phyloP scores from a whole-genome alignment of 2,113 vertebrate species.

The Oxyura jamaicensis region DNA sequence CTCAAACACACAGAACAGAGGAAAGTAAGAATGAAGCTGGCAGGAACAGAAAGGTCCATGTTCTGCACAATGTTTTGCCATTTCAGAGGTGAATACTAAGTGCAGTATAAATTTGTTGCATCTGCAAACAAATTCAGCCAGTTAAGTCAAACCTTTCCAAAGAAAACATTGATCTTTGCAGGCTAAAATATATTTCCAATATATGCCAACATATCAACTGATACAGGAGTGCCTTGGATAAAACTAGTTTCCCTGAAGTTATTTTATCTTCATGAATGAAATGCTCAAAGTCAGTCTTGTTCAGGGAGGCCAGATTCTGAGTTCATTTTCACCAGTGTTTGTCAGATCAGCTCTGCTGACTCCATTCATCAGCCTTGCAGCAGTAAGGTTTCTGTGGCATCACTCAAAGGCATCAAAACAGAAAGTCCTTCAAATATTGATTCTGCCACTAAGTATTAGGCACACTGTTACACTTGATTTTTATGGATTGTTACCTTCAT shows the following conservation, averaged over 20 bases:
- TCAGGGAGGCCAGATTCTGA: neutral
- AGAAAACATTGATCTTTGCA: neutral
- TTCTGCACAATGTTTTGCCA: neutral
- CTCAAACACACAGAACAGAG: neutral
- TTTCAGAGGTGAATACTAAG: neutral
- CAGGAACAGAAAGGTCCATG: neutral
- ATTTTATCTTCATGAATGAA: neutral
- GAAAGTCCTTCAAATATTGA: slow-evolving; percentile 51
- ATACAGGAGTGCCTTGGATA: neutral
- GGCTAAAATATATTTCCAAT: neutral
- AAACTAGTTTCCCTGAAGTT: neutral
- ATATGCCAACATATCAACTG: neutral
- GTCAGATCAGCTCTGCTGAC: neutral
- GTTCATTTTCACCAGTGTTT: neutral
- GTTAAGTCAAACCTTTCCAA: neutral
- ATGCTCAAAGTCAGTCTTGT: neutral
- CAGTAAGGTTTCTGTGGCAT: neutral
- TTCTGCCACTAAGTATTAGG: slow-evolving; percentile 34
- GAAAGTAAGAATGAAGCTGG: neutral
- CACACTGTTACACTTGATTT: neutral
- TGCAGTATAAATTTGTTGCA: neutral
- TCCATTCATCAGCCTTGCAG: neutral
- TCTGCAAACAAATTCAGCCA: neutral
- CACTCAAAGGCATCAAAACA: slow-evolving; percentile 44
- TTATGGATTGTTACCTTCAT: slow-evolving; percentile 47